A percentile compares a stretch with the other conserved stretches of the same genome.
Evolutionary conservation across 1,140 invertebrate genomes (phyloP).

Genomic region (Gonioctena quinquepunctata): DNA sequence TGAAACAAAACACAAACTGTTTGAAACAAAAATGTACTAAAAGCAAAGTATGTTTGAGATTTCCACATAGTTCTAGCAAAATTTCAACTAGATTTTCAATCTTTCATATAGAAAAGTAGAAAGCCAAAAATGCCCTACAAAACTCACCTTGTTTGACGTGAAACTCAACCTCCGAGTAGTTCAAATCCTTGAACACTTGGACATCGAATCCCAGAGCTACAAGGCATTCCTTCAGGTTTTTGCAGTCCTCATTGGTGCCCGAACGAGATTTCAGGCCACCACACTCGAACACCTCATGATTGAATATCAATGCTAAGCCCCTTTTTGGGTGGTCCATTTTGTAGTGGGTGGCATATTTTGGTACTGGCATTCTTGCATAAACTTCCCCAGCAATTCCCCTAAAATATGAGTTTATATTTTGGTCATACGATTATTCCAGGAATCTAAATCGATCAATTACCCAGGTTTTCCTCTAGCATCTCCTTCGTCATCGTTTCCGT

Average conservation of each 20-base stretch:
- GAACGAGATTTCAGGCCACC: slow-evolving; percentile 48
- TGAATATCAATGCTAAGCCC: slow-evolving; percentile 86
- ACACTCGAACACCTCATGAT: slow-evolving; percentile 79
- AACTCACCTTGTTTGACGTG: slow-evolving; percentile 48
- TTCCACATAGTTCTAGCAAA: no score
- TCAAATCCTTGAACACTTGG: slow-evolving; percentile 61
- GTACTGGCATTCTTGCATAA: slow-evolving; percentile 65
- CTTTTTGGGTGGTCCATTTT: slow-evolving; percentile 85
- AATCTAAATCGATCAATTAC: no score
- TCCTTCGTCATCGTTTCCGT: slow-evolving; percentile 41
- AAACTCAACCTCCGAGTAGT: slow-evolving; percentile 60
- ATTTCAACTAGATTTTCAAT: no score
- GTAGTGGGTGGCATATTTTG: slow-evolving; percentile 74
- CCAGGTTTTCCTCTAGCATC: slow-evolving; percentile 47
- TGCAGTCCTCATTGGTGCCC: slow-evolving; percentile 58
- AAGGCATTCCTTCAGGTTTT: slow-evolving; percentile 52
- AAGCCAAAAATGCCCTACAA: no score
- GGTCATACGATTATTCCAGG: no score
- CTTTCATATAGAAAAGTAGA: no score
- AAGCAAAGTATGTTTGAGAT: no score
- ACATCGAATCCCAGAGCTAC: slow-evolving; percentile 65
- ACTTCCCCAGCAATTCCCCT: slow-evolving; percentile 30
- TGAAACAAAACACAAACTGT: no score
- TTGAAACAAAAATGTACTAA: no score
- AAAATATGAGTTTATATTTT: background rate